Evolutionary conservation across 2,888 invertebrate genomes (phyloP), one percentile per base, ranked within the genome.

Genomic region (Pheosia gnoma): DNA sequence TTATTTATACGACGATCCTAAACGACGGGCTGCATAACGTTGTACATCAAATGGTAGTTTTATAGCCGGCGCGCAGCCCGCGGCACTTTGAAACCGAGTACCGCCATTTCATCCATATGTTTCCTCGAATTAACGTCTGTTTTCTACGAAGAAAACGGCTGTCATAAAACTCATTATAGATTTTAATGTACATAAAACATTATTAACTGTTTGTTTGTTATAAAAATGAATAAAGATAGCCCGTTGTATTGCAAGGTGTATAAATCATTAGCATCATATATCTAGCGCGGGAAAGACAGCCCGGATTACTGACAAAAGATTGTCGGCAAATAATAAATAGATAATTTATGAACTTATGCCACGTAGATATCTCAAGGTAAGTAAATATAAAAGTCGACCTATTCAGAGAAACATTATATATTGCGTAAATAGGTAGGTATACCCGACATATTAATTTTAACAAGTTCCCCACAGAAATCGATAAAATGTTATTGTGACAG

Each of bases 71-170:
- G 75, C 77, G 77, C 80, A 74, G 83, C 75, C 85, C 75, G 89
- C 91, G 92, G 93, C 90, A 87, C 91, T 93, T 92, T 93, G 90
- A 91, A 86, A 86, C 79, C 79, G 87, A 88, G 87, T 81, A 93
- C 91, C 88, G 88, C 89, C 91, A 89, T 90, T 87, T 84, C 85
- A 81, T 83, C 88, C 93, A 93, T 88, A 90, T 93, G 93, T 86
- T 93, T 93, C 93, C 93, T 91, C 85, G 93, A 92, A 93, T 85
- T 88, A 84, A 90, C 86, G 91, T 92, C 91, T 93, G 93, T 90
- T 92, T 93, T 93, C 93, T 86, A 83, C 87, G 91, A 92, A 93
- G 81, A 87, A 89, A 91, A 90, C 86, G 81, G 74, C 88, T 78
- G 84, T 88, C 89, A 83, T 93, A 91, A 93, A 93, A 86, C 87